Evolutionary conservation across 2,888 invertebrate species (phyloP).

Genomic region (Protophormia terraenovae): DNA sequence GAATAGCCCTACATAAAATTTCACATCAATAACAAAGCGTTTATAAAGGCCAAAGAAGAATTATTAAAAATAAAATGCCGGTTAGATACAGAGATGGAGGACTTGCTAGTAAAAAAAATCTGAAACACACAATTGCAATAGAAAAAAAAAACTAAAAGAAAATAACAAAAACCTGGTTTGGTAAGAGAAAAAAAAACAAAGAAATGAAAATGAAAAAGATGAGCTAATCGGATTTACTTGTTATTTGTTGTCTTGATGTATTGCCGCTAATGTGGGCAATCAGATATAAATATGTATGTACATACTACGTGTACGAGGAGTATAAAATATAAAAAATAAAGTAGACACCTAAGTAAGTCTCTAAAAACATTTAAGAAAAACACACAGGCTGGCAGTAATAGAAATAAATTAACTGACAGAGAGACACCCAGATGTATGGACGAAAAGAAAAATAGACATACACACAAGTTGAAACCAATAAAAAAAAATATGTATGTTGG

Average conservation of each 20-base stretch:
- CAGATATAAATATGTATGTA: slow-evolving; percentile 29
- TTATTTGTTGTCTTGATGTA: slow-evolving; percentile 50
- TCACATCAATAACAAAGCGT: not conserved
- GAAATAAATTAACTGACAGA: slow-evolving; percentile 27
- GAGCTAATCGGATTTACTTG: slow-evolving; percentile 61
- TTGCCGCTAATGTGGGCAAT: slow-evolving; percentile 57
- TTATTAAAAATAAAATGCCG: slow-evolving; percentile 7
- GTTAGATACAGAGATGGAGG: not conserved
- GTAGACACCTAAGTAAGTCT: slow-evolving; percentile 11
- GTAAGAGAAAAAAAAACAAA: not conserved
- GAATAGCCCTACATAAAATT: not conserved
- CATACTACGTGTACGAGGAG: not conserved
- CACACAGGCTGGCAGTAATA: not conserved
- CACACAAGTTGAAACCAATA: not conserved
- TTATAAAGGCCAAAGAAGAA: not conserved
- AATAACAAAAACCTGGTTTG: slow-evolving; percentile 2
- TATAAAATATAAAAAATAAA: not conserved
- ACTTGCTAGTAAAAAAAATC: not conserved
- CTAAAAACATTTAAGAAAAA: slow-evolving; percentile 4
- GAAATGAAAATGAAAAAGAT: slow-evolving; percentile 34
- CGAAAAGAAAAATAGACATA: not conserved
- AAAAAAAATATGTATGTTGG: slow-evolving; percentile 7
- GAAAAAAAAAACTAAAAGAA: not conserved
- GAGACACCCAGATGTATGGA: not conserved
- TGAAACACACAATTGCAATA: not conserved